Evolutionary conservation across 2,888 invertebrate genomes (phyloP).

Genomic region (Ctenicera cuprea): DNA sequence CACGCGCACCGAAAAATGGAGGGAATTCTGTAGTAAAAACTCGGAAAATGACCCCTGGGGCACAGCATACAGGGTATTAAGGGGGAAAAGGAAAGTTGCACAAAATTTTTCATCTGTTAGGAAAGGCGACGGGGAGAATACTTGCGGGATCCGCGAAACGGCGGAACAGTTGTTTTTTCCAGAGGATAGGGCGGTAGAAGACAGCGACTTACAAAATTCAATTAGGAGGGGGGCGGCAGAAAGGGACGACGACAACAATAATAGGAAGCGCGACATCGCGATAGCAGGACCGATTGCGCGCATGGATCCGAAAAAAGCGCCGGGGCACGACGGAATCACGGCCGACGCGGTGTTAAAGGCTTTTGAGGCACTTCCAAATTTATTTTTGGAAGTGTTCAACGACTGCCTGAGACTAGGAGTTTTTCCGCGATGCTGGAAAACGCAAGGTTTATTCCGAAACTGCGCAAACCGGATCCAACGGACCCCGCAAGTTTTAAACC

Average conservation of each 20-base stretch:
- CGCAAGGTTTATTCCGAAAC: conserved; percentile 33
- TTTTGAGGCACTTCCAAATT: not conserved
- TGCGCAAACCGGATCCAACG: conserved; percentile 7
- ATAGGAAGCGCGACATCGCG: conserved; percentile 4
- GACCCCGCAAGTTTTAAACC: conserved; percentile 27
- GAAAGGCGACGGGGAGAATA: not conserved
- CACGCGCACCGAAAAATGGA: not conserved
- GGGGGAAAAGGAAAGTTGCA: not conserved
- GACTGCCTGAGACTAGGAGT: conserved; percentile 24
- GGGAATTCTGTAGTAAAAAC: not conserved
- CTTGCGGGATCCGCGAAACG: not conserved
- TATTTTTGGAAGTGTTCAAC: conserved; percentile 25
- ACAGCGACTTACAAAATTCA: not conserved
- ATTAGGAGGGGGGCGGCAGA: not conserved
- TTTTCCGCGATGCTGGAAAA: conserved; percentile 38
- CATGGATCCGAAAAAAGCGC: conserved; percentile 34
- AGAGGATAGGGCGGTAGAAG: not conserved
- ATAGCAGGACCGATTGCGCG: conserved; percentile 12
- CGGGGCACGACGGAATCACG: conserved; percentile 37
- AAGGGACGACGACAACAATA: not conserved
- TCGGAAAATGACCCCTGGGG: not conserved
- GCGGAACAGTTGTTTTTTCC: not conserved
- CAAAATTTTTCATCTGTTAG: not conserved
- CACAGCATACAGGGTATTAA: not conserved
- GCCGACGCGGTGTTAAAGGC: conserved; percentile 29